A percentile compares a stretch with the other conserved stretches of the same genome.
Conservation (phyloP, 2,113 vertebrate species). For the Sinocyclocheilus grahami region DNA sequence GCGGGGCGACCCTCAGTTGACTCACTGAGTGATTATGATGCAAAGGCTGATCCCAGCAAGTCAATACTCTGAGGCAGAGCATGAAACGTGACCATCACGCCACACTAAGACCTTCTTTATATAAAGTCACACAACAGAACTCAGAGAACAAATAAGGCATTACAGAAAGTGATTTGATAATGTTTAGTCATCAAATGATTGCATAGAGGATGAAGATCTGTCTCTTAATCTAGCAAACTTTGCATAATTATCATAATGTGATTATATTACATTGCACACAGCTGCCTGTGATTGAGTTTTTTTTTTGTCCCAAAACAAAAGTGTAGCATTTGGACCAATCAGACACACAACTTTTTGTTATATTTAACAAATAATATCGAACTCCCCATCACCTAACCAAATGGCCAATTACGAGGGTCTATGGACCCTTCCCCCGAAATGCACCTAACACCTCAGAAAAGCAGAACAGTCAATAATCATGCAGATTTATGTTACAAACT, state of each 20-base stretch:
- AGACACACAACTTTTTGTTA: too few species aligned
- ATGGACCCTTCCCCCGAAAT: too few species aligned
- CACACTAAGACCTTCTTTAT: neutral
- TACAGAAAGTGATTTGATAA: neutral
- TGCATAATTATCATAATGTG: neutral
- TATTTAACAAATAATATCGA: too few species aligned
- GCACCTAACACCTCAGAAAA: too few species aligned
- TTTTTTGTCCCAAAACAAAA: neutral
- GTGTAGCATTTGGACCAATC: too few species aligned
- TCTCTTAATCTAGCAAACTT: neutral
- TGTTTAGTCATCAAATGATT: neutral
- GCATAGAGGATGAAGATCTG: neutral
- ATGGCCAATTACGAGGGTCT: too few species aligned
- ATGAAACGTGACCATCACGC: neutral
- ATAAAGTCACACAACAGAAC: neutral
- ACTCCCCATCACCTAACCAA: too few species aligned
- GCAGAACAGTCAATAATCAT: too few species aligned
- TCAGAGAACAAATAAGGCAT: neutral
- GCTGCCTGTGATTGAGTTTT: neutral
- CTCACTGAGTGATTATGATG: slow-evolving; percentile 40
- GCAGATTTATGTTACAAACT: too few species aligned
- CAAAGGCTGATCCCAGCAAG: neutral
- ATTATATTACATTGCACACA: neutral
- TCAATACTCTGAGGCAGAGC: neutral
- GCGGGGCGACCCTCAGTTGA: slow-evolving; percentile 8